Evolutionary conservation across 2,797 vertebrate species (phyloP).

Genomic region (Mallotus villosus): DNA sequence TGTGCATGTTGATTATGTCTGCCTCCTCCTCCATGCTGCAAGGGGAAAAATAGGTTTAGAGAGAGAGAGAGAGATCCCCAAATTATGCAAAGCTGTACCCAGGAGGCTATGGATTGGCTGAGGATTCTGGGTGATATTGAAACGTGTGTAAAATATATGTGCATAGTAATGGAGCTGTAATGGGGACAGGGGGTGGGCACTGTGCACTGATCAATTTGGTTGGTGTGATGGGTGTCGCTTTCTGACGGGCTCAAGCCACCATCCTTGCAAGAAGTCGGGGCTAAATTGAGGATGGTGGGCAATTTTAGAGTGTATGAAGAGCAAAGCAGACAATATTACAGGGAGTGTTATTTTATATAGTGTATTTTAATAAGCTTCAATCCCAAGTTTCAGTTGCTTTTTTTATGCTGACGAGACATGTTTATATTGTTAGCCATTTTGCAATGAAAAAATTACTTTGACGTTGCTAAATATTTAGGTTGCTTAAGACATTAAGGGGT

Average conservation of each 20-base stretch:
- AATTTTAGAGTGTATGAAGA: not conserved
- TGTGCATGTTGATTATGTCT: not conserved
- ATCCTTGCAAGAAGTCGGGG: not conserved
- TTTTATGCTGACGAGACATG: not conserved
- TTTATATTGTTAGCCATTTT: not conserved
- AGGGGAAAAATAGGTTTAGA: not conserved
- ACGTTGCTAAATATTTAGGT: not conserved
- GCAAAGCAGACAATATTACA: constrained; percentile 8
- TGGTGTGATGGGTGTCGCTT: constrained; percentile 8
- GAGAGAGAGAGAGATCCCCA: not conserved
- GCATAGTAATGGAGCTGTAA: constrained; percentile 20
- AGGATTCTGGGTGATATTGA: constrained; percentile 17
- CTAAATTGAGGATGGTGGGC: not conserved
- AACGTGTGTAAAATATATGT: constrained; percentile 30
- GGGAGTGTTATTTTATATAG: not conserved
- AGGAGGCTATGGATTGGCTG: constrained; percentile 12
- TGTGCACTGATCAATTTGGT: constrained; percentile 9
- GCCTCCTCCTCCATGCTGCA: not conserved
- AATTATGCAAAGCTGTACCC: constrained; percentile 18
- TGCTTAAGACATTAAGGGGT: too few relatives aligned
- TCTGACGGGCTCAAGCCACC: not conserved
- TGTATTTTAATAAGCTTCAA: not conserved
- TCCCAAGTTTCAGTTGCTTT: constrained; percentile 3
- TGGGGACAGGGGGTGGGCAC: not conserved
- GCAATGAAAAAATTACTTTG: not conserved